These are phyloP conservation scores for Sakesphorus luctuosus DNA, from an alignment of 2,113 vertebrate genomes.

Conservation along the genomic window DNA sequence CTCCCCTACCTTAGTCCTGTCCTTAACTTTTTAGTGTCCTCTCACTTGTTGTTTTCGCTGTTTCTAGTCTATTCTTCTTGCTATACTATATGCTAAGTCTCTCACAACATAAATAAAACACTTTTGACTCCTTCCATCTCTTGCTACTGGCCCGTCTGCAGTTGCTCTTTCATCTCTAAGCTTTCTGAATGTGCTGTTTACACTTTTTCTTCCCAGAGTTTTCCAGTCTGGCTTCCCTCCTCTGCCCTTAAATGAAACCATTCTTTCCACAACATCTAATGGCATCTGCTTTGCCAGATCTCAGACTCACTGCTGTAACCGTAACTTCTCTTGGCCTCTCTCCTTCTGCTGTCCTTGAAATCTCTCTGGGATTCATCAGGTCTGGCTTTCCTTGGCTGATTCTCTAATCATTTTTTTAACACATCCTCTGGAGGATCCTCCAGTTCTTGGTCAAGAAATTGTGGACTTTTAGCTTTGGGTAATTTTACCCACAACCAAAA, in stretches of 20 bases:
- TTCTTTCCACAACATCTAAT: constrained; percentile 62
- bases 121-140: constrained; percentile 34
- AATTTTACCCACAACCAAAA: not conserved
- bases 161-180: constrained; percentile 24
- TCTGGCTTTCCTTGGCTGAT: constrained; percentile 3
- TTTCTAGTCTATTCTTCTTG: not conserved
- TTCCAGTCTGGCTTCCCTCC: constrained; percentile 56
- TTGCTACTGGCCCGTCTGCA: constrained; percentile 54
- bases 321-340: constrained; percentile 25
- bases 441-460: not conserved
- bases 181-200: constrained; percentile 58
- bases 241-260: constrained; percentile 60
- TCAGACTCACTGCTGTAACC: constrained; percentile 33
- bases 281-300: constrained; percentile 46
- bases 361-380: not conserved
- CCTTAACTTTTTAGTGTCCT: constrained; percentile 23
- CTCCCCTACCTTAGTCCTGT: not conserved
- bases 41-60: not conserved
- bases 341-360: constrained; percentile 28
- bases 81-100: constrained; percentile 48
- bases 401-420: constrained; percentile 17
- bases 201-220: constrained; percentile 62
- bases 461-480: not conserved
- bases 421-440: not conserved
- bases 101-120: constrained; percentile 61